Conservation (phyloP, 2,113 vertebrate species). For the Microcebus jonahi region DNA sequence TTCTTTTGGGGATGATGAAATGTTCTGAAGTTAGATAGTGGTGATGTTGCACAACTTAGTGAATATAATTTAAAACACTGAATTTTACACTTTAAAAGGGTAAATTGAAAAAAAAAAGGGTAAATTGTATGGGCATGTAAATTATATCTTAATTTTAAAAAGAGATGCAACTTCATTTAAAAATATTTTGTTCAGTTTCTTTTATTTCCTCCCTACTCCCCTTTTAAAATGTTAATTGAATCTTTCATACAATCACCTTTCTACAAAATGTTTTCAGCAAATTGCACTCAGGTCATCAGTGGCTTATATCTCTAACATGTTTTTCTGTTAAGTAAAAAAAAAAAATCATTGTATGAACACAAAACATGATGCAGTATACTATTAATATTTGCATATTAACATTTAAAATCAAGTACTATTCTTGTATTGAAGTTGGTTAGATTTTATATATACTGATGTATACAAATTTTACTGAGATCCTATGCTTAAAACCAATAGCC, state of each 20-base stretch:
- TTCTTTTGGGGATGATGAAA: neutral
- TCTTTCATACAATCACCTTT: conserved; percentile 47
- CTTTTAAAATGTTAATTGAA: conserved; percentile 32
- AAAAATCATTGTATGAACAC: conserved; percentile 48
- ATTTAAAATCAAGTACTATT: conserved; percentile 68
- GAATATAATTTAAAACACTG: conserved; percentile 9
- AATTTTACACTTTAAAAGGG: neutral
- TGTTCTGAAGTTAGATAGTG: conserved; percentile 9
- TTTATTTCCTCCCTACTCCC: neutral
- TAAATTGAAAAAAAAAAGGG: neutral
- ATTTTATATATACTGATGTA: conserved; percentile 46
- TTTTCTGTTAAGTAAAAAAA: conserved; percentile 66
- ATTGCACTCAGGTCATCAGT: conserved; percentile 40
- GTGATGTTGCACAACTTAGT: conserved; percentile 12
- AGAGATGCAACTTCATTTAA: conserved; percentile 15
- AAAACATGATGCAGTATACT: conserved; percentile 33
- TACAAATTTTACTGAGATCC: conserved; percentile 53
- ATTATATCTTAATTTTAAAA: conserved; percentile 42
- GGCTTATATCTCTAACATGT: conserved; percentile 55
- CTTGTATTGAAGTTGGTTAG: conserved; percentile 56
- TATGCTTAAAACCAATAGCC: conserved; percentile 60
- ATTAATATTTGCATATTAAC: conserved; percentile 66
- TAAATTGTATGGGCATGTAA: neutral
- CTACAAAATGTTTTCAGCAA: conserved; percentile 50
- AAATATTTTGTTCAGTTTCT: conserved; percentile 36